A percentile compares a stretch with the other conserved stretches of the same genome.
Conservation (phyloP, 1,140 invertebrate species). For the Nasonia longicornis region DNA sequence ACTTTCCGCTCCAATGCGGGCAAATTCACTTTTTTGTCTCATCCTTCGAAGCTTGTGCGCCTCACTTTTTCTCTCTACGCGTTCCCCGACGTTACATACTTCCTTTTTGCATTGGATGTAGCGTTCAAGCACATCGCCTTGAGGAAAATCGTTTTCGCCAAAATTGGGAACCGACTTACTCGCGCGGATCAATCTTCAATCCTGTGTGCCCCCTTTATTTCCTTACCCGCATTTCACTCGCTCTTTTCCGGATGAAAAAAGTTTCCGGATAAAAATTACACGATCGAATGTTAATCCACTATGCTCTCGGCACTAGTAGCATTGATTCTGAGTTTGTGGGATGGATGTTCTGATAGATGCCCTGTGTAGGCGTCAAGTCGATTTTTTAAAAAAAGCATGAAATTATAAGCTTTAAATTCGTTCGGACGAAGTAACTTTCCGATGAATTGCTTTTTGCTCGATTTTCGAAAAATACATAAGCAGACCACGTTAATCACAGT, state of each 20-base stretch:
- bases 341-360: background rate
- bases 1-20: background rate
- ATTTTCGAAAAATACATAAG: no score
- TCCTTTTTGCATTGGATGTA: background rate
- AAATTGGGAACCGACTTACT: background rate
- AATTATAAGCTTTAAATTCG: no score
- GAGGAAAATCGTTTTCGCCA: constrained; percentile 26
- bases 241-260: background rate
- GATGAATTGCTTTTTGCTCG: no score
- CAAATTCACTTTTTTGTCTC: background rate
- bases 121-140: background rate
- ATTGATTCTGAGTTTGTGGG: background rate
- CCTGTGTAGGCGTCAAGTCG: background rate
- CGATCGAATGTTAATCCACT: background rate
- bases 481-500: no score
- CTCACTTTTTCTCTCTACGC: background rate
- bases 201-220: background rate
- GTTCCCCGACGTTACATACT: background rate
- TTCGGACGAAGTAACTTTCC: no score
- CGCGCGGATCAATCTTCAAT: background rate
- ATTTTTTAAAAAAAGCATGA: background rate
- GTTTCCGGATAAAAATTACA: background rate
- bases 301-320: background rate
- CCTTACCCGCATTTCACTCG: background rate
- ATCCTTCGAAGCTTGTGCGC: background rate